A percentile compares a stretch with the other conserved stretches of the same genome.
Conservation (phyloP, 2,113 vertebrate genomes). For the Tetrao urogallus region DNA sequence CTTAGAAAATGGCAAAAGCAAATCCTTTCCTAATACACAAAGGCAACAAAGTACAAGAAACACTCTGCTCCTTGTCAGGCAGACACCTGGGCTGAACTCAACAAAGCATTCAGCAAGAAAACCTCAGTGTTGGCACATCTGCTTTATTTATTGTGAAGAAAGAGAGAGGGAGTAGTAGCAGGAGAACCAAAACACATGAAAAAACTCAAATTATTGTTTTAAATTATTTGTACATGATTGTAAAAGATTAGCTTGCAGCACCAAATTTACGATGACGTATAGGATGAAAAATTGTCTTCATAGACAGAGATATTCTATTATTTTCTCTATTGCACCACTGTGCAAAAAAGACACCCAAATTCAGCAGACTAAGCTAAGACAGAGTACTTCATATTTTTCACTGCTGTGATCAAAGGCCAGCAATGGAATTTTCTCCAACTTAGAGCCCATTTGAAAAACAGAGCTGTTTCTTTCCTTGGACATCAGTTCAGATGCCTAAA, state of each 20-base stretch:
- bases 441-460: constrained; percentile 24
- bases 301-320: not conserved
- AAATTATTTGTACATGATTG: constrained; percentile 37
- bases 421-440: not conserved
- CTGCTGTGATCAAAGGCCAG: not conserved
- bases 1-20: constrained; percentile 37
- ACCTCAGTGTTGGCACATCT: constrained; percentile 27
- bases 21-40: constrained; percentile 34
- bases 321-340: not conserved
- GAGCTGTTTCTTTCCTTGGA: not conserved
- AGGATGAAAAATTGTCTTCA: constrained; percentile 37
- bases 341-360: not conserved
- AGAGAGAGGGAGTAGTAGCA: not conserved
- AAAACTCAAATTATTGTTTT: constrained; percentile 20
- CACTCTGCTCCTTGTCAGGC: not conserved
- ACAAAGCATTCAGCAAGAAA: constrained; percentile 6
- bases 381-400: not conserved
- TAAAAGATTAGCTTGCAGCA: constrained; percentile 34
- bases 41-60: not conserved
- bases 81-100: constrained; percentile 4
- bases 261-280: constrained; percentile 36
- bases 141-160: constrained; percentile 10
- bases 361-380: not conserved
- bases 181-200: not conserved
- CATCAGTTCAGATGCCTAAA: constrained; percentile 24